Percentiles rank a stretch among this genome's conserved stretches.
These are phyloP conservation scores for Cavia porcellus DNA, from an alignment of 2,113 vertebrate genomes.

Conservation along the genomic window DNA sequence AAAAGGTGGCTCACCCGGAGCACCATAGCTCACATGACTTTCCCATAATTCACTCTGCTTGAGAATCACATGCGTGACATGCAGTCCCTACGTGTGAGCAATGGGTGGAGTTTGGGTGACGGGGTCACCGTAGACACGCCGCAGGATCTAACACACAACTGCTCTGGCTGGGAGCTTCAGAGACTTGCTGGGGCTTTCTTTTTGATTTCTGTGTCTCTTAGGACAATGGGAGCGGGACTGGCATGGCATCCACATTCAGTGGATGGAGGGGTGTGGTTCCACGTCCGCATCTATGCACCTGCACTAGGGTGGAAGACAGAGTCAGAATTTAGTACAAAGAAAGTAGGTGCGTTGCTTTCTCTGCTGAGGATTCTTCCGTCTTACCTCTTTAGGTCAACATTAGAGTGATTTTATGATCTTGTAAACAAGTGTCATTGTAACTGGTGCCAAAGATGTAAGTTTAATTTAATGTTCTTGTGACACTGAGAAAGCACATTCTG, in stretches of 20 bases:
- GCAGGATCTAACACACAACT: not conserved
- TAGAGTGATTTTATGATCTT: not conserved
- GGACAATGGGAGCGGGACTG: not conserved
- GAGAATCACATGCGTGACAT: not conserved
- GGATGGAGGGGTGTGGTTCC: no score
- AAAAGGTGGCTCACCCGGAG: not conserved
- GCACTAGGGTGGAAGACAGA: not conserved
- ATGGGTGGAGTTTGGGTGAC: not conserved
- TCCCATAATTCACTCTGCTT: not conserved
- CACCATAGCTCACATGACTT: not conserved
- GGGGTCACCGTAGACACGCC: not conserved
- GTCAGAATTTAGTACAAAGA: not conserved
- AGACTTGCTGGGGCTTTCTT: not conserved
- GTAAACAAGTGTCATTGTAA: not conserved
- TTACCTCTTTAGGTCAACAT: not conserved
- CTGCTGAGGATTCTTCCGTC: not conserved
- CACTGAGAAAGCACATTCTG: not conserved
- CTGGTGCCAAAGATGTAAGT: not conserved
- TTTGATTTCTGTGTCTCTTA: not conserved
- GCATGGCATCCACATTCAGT: not conserved
- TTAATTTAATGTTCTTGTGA: not conserved
- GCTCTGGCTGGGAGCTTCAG: not conserved
- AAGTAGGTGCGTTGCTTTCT: no score
- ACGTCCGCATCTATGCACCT: not conserved
- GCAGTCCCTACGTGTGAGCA: not conserved